Conservation (phyloP, 2,113 vertebrate genomes). For the Ageneiosus marmoratus region DNA sequence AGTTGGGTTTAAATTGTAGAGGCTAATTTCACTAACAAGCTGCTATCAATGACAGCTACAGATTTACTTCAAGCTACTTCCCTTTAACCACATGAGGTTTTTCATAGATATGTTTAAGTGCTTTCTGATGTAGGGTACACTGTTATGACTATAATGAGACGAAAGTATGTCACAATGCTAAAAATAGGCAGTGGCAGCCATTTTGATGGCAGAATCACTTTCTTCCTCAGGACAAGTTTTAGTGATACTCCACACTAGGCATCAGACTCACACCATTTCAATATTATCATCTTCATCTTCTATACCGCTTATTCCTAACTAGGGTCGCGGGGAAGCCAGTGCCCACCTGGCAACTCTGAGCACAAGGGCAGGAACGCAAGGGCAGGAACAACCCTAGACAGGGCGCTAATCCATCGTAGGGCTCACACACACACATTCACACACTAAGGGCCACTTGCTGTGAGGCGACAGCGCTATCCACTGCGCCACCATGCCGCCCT, state of each 20-base stretch:
- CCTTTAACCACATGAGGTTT: not conserved
- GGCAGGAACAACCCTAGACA: too few relatives aligned
- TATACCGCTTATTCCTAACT: too few relatives aligned
- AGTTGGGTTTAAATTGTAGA: not conserved
- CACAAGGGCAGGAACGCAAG: too few relatives aligned
- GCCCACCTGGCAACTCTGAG: too few relatives aligned
- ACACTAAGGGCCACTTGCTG: too few relatives aligned
- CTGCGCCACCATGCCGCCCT: too few relatives aligned
- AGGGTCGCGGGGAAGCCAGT: too few relatives aligned
- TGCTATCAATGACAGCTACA: not conserved
- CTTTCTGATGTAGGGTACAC: not conserved
- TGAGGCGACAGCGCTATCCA: too few relatives aligned
- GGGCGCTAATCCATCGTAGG: too few relatives aligned
- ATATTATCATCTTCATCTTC: too few relatives aligned
- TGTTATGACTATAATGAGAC: not conserved
- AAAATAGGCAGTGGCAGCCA: not conserved
- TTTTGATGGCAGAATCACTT: not conserved
- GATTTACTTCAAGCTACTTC: not conserved
- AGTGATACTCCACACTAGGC: not conserved
- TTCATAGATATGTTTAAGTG: not conserved
- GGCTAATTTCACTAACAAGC: not conserved
- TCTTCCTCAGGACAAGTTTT: not conserved
- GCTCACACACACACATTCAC: too few relatives aligned
- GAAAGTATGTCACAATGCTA: not conserved
- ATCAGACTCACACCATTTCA: not conserved